Evolutionary conservation across 2,797 vertebrate species (phyloP).

Genomic region (Sebastes cheni): DNA sequence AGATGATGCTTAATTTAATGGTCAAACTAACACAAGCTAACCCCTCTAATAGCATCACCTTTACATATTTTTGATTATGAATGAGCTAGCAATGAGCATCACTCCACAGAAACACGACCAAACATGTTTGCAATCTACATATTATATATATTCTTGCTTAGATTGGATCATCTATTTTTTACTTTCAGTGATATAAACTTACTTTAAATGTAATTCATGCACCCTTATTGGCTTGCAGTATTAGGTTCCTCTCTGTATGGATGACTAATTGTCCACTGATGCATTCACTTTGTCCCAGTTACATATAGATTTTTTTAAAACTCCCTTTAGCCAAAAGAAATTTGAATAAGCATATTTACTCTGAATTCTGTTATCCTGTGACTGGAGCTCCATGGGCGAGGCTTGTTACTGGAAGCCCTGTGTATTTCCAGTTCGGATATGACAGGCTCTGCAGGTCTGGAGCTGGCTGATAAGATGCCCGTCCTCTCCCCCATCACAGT

Average conservation of each 20-base stretch:
- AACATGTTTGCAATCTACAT: not conserved
- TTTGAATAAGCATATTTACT: slow-evolving; percentile 54
- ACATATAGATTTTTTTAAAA: slow-evolving; percentile 30
- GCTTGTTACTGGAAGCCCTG: slow-evolving; percentile 86
- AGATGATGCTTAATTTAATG: slow-evolving; percentile 4
- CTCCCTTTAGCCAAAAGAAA: slow-evolving; percentile 23
- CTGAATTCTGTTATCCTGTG: slow-evolving; percentile 59
- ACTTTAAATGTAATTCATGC: not conserved
- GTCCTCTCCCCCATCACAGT: slow-evolving; percentile 82
- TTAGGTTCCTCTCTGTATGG: slow-evolving; percentile 1
- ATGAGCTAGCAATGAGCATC: not conserved
- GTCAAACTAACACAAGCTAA: not conserved
- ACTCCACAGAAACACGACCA: not conserved
- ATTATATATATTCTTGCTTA: not conserved
- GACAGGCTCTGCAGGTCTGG: slow-evolving; percentile 89
- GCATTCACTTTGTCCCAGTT: slow-evolving; percentile 41
- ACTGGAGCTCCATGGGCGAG: slow-evolving; percentile 82
- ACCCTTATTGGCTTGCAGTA: not conserved
- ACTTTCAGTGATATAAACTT: not conserved
- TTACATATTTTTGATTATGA: not conserved
- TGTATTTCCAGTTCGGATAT: slow-evolving; percentile 87
- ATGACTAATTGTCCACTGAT: slow-evolving; percentile 19
- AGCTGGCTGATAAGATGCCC: slow-evolving; percentile 93
- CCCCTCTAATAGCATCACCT: not conserved
- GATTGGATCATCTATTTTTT: not conserved